These are phyloP conservation scores for Melanotaenia boesemani DNA, from an alignment of 2,797 vertebrate species.

Conservation along the genomic window DNA sequence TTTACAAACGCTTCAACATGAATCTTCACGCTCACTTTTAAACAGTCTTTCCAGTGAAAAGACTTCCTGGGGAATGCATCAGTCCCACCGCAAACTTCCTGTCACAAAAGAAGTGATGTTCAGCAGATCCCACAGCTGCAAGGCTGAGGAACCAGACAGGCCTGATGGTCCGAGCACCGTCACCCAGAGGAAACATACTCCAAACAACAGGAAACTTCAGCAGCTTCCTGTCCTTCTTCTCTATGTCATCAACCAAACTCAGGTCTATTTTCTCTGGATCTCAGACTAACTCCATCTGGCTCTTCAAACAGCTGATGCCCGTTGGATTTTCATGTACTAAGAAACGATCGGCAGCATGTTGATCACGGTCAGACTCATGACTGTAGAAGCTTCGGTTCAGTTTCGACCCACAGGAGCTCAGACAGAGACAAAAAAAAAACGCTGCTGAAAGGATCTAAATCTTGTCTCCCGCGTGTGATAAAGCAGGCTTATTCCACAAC, in stretches of 20 bases:
- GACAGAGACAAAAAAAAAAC: not conserved
- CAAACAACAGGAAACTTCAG: not conserved
- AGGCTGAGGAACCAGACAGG: not conserved
- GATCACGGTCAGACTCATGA: slow-evolving; percentile 42
- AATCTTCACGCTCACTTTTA: not conserved
- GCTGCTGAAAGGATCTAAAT: slow-evolving; percentile 27
- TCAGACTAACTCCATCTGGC: slow-evolving; percentile 13
- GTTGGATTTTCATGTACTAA: slow-evolving; percentile 40
- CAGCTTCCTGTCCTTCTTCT: not conserved
- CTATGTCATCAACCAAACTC: not conserved
- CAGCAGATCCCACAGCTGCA: not conserved
- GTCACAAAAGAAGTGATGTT: not conserved
- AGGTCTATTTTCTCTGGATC: not conserved
- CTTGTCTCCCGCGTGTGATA: slow-evolving; percentile 46
- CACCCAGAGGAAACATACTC: not conserved
- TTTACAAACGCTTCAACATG: not conserved
- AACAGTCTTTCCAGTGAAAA: not conserved
- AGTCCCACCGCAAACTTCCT: not conserved
- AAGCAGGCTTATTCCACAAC: slow-evolving; percentile 23
- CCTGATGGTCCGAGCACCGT: not conserved
- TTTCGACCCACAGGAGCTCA: slow-evolving; percentile 37
- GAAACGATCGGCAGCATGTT: slow-evolving; percentile 20
- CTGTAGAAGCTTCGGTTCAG: slow-evolving; percentile 33
- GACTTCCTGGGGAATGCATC: not conserved
- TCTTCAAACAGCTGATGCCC: slow-evolving; percentile 12